A percentile compares a stretch with the other conserved stretches of the same genome.
These are phyloP conservation scores for Chouioia cunea DNA, from an alignment of 2,888 invertebrate species.

Conservation along the genomic window DNA sequence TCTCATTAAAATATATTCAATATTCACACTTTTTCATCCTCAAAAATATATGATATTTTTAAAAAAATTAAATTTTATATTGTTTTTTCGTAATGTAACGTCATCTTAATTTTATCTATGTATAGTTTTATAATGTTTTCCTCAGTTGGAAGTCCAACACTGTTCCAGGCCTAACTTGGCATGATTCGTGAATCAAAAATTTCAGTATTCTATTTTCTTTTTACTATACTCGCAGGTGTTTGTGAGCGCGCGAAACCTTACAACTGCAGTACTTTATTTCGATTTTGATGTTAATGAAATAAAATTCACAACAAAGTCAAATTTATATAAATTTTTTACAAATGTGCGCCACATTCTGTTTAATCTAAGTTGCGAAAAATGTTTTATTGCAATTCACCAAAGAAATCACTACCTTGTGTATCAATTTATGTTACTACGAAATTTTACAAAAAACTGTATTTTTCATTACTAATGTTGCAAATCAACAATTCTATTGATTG, in stretches of 20 bases:
- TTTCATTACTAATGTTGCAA: too few relatives aligned
- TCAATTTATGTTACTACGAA: too few relatives aligned
- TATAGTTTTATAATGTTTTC: too few relatives aligned
- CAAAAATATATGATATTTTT: too few relatives aligned
- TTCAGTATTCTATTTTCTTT: neutral
- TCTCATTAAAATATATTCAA: too few relatives aligned
- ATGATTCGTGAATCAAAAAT: slow-evolving; percentile 8
- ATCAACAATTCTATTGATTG: too few relatives aligned
- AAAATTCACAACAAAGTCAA: slow-evolving; percentile 8
- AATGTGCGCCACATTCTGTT: too few relatives aligned
- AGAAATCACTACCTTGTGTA: too few relatives aligned
- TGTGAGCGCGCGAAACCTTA: neutral
- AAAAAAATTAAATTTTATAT: neutral
- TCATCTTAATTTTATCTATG: neutral
- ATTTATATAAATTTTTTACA: slow-evolving; percentile 11
- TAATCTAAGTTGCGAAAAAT: too few relatives aligned
- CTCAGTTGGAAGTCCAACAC: neutral
- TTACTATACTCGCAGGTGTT: slow-evolving; percentile 13
- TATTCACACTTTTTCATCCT: too few relatives aligned
- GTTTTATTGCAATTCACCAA: too few relatives aligned
- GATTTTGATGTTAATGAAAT: slow-evolving; percentile 32
- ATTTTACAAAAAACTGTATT: too few relatives aligned
- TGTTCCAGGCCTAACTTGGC: neutral
- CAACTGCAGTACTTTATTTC: neutral
- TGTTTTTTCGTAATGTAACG: neutral